Evolutionary conservation across 2,113 vertebrate species (phyloP).

Genomic region (Microtus ochrogaster): DNA sequence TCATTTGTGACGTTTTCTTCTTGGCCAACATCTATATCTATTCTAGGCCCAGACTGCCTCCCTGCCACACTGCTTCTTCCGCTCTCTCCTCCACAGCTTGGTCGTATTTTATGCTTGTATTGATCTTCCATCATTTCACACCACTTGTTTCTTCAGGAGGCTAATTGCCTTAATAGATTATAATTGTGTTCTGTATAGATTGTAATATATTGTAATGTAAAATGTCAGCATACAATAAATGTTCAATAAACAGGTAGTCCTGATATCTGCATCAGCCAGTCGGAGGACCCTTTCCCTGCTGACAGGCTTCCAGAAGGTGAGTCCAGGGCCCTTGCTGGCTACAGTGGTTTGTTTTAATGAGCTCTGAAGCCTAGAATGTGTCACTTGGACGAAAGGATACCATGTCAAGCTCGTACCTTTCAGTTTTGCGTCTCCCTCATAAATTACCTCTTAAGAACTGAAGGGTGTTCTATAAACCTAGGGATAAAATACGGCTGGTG

Average conservation of each 20-base stretch:
- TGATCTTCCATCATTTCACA: conserved; percentile 1
- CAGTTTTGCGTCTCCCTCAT: background rate
- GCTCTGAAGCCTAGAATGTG: accelerated
- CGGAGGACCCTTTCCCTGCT: background rate
- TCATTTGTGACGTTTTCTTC: background rate
- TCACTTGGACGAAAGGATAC: background rate
- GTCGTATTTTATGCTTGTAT: background rate
- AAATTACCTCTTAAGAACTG: background rate
- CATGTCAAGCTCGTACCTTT: background rate
- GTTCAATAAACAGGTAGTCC: background rate
- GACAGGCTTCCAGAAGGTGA: background rate
- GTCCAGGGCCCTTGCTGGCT: background rate
- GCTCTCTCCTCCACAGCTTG: background rate
- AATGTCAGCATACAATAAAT: background rate
- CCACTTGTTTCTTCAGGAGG: background rate
- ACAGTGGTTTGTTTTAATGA: background rate
- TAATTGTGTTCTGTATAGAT: background rate
- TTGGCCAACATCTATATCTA: background rate
- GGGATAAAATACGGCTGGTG: background rate
- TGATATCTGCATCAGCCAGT: background rate
- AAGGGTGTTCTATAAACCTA: background rate
- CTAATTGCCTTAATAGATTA: background rate
- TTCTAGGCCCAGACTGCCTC: background rate
- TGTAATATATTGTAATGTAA: background rate
- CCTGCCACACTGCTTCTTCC: background rate